Base-by-base conservation (phyloP, 2,888 invertebrate genomes). In the Noctua comes region DNA sequence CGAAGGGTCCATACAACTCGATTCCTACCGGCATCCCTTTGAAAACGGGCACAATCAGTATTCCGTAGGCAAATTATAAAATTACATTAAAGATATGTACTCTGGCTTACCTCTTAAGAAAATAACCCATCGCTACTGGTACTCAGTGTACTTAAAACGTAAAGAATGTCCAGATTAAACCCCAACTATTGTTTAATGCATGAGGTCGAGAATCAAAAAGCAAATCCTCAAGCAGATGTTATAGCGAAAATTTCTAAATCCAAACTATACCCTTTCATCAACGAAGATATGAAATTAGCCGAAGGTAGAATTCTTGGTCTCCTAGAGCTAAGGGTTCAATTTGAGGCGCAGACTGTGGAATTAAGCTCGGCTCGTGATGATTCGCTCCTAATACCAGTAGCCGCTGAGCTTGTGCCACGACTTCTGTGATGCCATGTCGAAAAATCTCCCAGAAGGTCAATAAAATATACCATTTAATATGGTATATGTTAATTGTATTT, bases 341-440 rank as follows among this genome's bases (percentile, higher is more conserved):
- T 88, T 85, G 68, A 82, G 59, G 57, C 76, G n/a, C 77, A 71
- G 69, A 65, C 82, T 80, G 78, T 89, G 77, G 79, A 84, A 90
- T 89, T 86, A 87, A 79, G 66, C 73, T 74, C 51, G 74, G 65
- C 16, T 87, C 85, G 82, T 83, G 87, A 89, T 88, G 88, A 87
- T 85, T 75, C 85, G 77, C 75, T 75, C 82, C 81, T 91, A 92
- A 92, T 91, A 88, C 92, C 92, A 90, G 92, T 91, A 92, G 88
- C 89, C 73, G 86, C 79, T 83, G 83, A 76, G 77, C 84, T 73
- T 83, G 82, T 82, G 83, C 84, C 84, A 79, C 84, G 70, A 78
- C 36, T 77, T 48, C 21, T 66, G 70, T 69, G 79, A 78, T 82
- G 80, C 80, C 77, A 48, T 59, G 11, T 62, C 62, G 72, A 46